Base-by-base conservation (phyloP, 1,140 invertebrate species). In the Manduca sexta region DNA sequence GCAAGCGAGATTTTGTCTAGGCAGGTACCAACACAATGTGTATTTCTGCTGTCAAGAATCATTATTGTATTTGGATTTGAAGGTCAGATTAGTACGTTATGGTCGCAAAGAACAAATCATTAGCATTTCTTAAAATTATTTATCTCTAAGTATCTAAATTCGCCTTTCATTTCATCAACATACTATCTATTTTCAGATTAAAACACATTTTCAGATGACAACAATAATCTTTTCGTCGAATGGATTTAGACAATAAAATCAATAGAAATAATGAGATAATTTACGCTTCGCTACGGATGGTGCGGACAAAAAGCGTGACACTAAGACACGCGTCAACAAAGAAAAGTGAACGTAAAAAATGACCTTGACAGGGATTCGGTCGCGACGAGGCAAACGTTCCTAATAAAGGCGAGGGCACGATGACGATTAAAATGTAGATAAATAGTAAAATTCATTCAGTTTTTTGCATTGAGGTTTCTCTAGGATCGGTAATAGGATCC, bases 261-360 rank as follows among this genome's bases (percentile, higher is more conserved):
- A 69, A 59, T 65, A 56, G 44, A 46, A 55, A 53, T 64, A 70
- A 66, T 59, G 54, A 56, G 58, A 66, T 69, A 70, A 74, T 69
- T 65, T 69, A 67, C 52, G 58, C 58, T 74, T 64, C 58, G 68
- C 59, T 51, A 60, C 62, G 67, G 65, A 59, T 63, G 53, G 55
- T 42, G 49, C 47, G 49, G 42, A 56, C 50, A 72, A 67, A 67
- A 60, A 69, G 49, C 57, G 60, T 71, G 69, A 64, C 69, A 41
- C 39, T 49, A 49, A 50, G 74, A 75, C 73, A 78, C 74, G 71
- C 75, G 69, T 72, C 71, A 60, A 66, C 58, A 64, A 64, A 61
- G 63, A 66, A 69, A 63, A 65, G 56, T 66, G 62, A 70, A 65
- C 49, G 68, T 67, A 73, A 77, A 75, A 70, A 72, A 59, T 52